Evolutionary conservation across 2,113 vertebrate species (phyloP).

Genomic region (Nettapus auritus): DNA sequence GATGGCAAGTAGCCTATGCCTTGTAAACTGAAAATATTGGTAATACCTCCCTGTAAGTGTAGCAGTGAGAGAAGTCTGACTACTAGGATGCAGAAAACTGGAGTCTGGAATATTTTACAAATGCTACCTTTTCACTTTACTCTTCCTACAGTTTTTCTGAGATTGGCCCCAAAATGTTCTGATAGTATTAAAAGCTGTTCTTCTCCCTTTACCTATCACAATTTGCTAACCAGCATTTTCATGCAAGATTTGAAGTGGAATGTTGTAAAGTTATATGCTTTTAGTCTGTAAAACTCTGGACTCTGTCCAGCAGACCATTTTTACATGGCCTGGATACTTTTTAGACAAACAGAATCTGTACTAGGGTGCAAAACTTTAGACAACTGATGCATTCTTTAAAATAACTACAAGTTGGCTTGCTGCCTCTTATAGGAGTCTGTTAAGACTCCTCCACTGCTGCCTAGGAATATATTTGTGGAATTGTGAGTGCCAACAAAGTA

Average conservation of each 20-base stretch:
- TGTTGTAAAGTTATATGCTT: constrained; percentile 39
- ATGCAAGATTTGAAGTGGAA: constrained; percentile 46
- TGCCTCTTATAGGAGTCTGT: constrained; percentile 39
- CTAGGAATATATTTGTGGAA: constrained; percentile 1
- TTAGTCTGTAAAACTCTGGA: constrained; percentile 37
- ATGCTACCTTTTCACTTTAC: neutral
- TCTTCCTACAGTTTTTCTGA: neutral
- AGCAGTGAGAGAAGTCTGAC: neutral
- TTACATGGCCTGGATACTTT: constrained; percentile 53
- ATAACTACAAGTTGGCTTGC: neutral
- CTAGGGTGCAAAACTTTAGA: constrained; percentile 56
- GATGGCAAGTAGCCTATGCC: neutral
- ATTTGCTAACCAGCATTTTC: constrained; percentile 45
- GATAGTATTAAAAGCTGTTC: neutral
- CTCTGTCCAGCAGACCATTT: constrained; percentile 23
- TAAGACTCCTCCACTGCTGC: constrained; percentile 9
- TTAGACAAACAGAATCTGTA: constrained; percentile 53
- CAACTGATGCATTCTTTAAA: constrained; percentile 64
- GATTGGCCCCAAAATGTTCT: neutral
- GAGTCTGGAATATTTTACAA: constrained; percentile 10
- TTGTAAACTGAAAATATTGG: neutral
- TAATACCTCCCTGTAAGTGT: neutral
- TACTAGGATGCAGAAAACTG: neutral
- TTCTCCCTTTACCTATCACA: neutral
- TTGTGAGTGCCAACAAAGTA: constrained; percentile 10